A percentile compares a stretch with the other conserved stretches of the same genome.
Conservation (phyloP, 2,797 vertebrate genomes). For the Hypotaenidia okinawae region DNA sequence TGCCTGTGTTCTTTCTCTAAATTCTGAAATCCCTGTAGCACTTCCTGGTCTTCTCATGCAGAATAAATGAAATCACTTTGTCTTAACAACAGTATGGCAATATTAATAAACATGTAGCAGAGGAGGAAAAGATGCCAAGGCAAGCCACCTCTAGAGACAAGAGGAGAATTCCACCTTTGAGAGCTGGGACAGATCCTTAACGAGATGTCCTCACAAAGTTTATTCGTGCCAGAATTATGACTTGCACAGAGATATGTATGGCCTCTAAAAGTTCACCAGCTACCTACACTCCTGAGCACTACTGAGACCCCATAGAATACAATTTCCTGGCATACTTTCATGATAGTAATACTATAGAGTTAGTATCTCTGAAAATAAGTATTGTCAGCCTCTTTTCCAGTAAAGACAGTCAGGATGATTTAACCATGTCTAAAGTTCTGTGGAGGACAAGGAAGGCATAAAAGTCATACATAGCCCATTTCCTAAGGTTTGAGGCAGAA, state of each 20-base stretch:
- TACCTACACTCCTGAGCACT: background rate
- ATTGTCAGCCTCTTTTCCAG: background rate
- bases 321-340: background rate
- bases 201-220: background rate
- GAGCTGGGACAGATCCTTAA: background rate
- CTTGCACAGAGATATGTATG: background rate
- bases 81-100: background rate
- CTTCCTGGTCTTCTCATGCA: background rate
- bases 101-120: background rate
- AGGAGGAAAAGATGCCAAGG: background rate
- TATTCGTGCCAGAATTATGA: background rate
- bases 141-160: background rate
- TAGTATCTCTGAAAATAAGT: conserved; percentile 12
- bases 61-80: conserved; percentile 16
- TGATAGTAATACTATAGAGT: background rate
- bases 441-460: background rate
- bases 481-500: background rate
- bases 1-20: background rate
- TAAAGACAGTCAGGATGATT: conserved; percentile 21
- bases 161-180: background rate
- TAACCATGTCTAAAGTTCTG: background rate
- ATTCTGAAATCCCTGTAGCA: background rate
- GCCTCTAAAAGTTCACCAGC: background rate
- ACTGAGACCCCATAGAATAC: background rate
- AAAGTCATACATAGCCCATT: background rate